phyloP scores from a whole-genome alignment of 2,797 vertebrate species.

The Ispidina lecontei region DNA sequence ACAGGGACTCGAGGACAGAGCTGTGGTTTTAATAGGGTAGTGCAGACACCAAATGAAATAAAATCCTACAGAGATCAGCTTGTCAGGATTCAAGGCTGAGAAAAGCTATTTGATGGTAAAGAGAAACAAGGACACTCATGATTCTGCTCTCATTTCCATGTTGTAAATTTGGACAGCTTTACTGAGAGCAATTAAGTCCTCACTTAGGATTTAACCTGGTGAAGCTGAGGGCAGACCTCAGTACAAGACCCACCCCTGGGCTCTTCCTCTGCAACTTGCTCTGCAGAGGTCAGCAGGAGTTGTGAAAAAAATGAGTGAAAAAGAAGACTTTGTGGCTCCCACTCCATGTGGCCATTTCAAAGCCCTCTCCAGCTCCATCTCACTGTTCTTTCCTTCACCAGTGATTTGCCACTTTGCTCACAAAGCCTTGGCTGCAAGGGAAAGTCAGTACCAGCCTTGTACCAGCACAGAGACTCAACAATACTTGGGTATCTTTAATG shows the following conservation, averaged over 20 bases:
- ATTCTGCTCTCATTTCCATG: constrained; percentile 50
- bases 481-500: background rate
- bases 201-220: background rate
- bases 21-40: constrained; percentile 38
- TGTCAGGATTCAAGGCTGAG: constrained; percentile 1
- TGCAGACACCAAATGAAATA: constrained; percentile 3
- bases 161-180: constrained; percentile 36
- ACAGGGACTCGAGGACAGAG: constrained; percentile 38
- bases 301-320: background rate
- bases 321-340: background rate
- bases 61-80: constrained; percentile 42
- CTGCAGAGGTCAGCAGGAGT: background rate
- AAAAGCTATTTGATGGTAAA: constrained; percentile 32
- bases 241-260: background rate
- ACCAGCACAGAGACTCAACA: background rate
- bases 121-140: constrained; percentile 28
- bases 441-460: background rate
- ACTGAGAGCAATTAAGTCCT: background rate
- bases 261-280: background rate
- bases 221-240: background rate
- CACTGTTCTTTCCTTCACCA: background rate
- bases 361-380: background rate
- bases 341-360: background rate
- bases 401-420: background rate
- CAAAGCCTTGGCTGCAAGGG: background rate